These are phyloP conservation scores for Ataeniobius toweri DNA, from an alignment of 2,797 vertebrate species.

Conservation along the genomic window DNA sequence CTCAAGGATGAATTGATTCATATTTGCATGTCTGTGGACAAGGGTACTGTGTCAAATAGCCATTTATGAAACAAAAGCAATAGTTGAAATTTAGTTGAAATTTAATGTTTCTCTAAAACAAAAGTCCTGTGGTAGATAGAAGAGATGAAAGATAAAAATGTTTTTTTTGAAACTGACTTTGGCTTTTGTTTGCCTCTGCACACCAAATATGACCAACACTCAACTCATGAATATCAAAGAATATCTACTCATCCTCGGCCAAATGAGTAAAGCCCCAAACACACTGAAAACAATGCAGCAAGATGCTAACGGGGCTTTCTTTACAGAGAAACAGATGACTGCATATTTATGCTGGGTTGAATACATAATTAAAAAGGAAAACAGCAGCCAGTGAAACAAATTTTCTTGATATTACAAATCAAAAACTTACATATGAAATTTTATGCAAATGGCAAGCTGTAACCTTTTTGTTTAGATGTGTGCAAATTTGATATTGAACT, in stretches of 20 bases:
- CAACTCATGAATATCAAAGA: not conserved
- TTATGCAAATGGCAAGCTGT: too few relatives aligned
- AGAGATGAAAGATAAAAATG: too few relatives aligned
- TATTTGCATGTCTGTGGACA: not conserved
- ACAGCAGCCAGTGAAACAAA: not conserved
- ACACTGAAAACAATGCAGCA: not conserved
- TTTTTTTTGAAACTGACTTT: too few relatives aligned
- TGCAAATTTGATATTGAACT: too few relatives aligned
- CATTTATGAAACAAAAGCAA: not conserved
- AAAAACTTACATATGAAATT: not conserved
- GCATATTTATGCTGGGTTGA: not conserved
- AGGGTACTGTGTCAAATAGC: not conserved
- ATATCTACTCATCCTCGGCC: not conserved
- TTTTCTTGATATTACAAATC: not conserved
- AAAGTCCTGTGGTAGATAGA: too few relatives aligned
- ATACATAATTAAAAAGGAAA: not conserved
- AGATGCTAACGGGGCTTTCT: too few relatives aligned
- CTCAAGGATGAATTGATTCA: not conserved
- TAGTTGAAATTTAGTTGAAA: not conserved
- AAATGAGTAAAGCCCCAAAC: not conserved
- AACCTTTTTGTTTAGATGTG: too few relatives aligned
- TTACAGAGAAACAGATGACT: not conserved
- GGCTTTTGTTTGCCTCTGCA: not conserved
- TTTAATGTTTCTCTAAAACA: constrained; percentile 3
- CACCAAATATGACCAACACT: not conserved